Conservation (phyloP, 2,113 vertebrate species). For the Cavia aperea region DNA sequence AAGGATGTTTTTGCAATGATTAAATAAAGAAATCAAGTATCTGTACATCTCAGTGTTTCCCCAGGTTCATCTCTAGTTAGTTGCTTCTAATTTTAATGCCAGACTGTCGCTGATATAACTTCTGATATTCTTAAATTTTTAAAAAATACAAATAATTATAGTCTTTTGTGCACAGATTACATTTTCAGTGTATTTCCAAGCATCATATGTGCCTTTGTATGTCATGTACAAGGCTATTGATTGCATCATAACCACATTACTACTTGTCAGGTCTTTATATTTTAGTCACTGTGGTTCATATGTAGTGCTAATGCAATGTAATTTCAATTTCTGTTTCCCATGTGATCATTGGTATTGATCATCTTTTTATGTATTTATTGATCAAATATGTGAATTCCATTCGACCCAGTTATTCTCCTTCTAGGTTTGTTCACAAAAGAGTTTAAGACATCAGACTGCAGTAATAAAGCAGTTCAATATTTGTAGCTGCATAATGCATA, state of each 20-base stretch:
- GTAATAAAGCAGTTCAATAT: neutral
- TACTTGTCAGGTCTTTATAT: neutral
- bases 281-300: neutral
- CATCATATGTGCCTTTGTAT: neutral
- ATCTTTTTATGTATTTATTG: neutral
- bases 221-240: neutral
- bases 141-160: neutral
- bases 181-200: neutral
- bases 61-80: neutral
- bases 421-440: neutral
- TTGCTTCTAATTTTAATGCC: neutral
- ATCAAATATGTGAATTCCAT: neutral
- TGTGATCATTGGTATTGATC: neutral
- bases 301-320: neutral
- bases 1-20: neutral
- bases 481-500: neutral
- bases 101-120: neutral
- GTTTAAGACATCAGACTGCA: neutral
- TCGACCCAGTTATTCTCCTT: neutral
- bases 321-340: neutral
- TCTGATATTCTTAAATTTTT: neutral
- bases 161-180: neutral
- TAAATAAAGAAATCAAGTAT: neutral
- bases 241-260: neutral
- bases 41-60: neutral